Conservation (phyloP, 2,113 vertebrate genomes). For the Pithys albifrons region DNA sequence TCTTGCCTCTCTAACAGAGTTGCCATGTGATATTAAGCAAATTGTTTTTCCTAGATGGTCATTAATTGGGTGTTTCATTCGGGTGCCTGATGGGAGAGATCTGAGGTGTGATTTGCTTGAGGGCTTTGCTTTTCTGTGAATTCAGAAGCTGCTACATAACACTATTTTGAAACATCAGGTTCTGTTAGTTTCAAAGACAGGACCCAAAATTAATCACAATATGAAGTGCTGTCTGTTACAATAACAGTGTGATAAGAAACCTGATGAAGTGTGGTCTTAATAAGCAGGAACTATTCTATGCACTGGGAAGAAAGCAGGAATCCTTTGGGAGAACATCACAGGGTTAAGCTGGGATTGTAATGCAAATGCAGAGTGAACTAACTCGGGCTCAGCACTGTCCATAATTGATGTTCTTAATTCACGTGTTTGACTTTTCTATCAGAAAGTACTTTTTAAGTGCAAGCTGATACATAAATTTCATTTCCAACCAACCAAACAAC, state of each 20-base stretch:
- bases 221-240: background rate
- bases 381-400: background rate
- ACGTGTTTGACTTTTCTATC: background rate
- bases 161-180: background rate
- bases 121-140: background rate
- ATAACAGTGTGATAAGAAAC: background rate
- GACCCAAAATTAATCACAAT: background rate
- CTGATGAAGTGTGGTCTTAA: background rate
- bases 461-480: background rate
- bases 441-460: background rate
- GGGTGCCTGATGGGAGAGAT: background rate
- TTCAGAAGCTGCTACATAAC: background rate
- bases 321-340: background rate
- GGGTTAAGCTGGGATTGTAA: background rate
- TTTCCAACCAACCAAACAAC: background rate
- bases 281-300: background rate
- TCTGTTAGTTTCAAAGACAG: background rate
- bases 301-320: background rate
- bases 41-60: constrained; percentile 13
- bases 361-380: background rate
- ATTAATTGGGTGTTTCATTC: constrained; percentile 14
- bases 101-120: background rate
- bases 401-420: background rate
- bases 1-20: background rate
- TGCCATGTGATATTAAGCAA: constrained; percentile 32